These are phyloP conservation scores for Nesogale talazaci DNA, from an alignment of 2,113 vertebrate genomes.

Conservation along the genomic window DNA sequence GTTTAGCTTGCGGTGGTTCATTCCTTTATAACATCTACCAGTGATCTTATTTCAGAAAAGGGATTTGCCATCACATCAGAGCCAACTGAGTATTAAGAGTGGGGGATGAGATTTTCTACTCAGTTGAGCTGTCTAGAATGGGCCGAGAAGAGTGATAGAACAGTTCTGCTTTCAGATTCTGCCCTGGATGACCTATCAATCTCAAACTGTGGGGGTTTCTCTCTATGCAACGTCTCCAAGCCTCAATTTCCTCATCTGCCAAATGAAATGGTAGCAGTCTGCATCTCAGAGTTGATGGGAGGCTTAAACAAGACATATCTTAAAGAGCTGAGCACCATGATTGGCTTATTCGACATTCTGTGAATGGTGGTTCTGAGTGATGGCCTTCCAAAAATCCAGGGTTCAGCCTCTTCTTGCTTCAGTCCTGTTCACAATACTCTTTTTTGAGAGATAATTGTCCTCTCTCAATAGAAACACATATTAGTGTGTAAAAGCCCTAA, in stretches of 20 bases:
- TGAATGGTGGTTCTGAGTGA: neutral
- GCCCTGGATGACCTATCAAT: neutral
- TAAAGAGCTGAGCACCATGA: rapidly evolving
- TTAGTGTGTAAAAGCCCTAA: neutral
- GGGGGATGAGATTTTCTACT: neutral
- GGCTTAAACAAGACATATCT: neutral
- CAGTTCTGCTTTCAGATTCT: neutral
- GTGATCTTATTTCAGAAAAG: neutral
- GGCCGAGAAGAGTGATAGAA: neutral
- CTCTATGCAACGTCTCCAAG: neutral
- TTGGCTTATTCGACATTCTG: neutral
- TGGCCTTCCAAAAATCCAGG: rapidly evolving
- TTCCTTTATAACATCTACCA: neutral
- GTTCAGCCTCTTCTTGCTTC: neutral
- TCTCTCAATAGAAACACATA: conserved; percentile 39
- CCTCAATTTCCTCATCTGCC: conserved; percentile 8
- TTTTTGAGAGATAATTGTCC: neutral
- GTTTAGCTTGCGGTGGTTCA: neutral
- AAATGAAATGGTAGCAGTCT: neutral
- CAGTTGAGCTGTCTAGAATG: neutral
- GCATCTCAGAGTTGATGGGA: neutral
- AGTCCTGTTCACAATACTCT: neutral
- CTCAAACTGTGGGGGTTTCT: neutral
- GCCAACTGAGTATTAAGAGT: neutral
- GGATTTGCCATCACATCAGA: neutral